phyloP scores from a whole-genome alignment of 2,113 vertebrate genomes.

The Crotalus horridus region DNA sequence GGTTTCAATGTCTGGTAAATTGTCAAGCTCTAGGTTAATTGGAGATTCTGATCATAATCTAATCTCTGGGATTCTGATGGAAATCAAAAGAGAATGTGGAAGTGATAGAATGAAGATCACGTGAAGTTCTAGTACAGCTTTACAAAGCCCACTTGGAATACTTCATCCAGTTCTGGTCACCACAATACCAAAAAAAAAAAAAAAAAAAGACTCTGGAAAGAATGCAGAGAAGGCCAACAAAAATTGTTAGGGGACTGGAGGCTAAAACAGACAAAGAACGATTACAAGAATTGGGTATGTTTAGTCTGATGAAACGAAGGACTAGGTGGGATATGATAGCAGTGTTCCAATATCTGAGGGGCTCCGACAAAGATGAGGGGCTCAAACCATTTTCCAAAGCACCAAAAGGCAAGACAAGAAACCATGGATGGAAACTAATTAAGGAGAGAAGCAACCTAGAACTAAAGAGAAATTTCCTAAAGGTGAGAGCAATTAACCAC shows the following conservation, averaged over 20 bases:
- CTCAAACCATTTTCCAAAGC: too few relatives aligned
- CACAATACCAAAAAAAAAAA: neutral
- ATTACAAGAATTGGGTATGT: too few relatives aligned
- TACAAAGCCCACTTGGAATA: neutral
- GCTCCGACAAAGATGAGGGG: too few relatives aligned
- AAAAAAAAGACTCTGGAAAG: neutral
- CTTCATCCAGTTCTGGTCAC: neutral
- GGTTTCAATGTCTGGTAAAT: neutral
- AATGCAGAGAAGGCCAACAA: neutral
- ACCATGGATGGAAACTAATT: neutral
- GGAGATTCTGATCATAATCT: neutral
- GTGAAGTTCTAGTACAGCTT: neutral
- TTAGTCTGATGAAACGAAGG: too few relatives aligned
- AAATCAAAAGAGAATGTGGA: neutral
- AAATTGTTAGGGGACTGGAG: too few relatives aligned
- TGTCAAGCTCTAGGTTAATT: neutral
- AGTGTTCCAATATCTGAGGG: too few relatives aligned
- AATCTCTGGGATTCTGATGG: neutral
- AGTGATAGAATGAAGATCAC: neutral
- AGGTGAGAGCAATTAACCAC: neutral
- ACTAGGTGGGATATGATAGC: too few relatives aligned
- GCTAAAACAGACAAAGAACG: too few relatives aligned
- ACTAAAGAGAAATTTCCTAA: neutral
- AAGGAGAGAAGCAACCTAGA: neutral
- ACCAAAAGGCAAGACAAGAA: too few relatives aligned